phyloP scores from a whole-genome alignment of 2,113 vertebrate genomes.

The Pedetes capensis region DNA sequence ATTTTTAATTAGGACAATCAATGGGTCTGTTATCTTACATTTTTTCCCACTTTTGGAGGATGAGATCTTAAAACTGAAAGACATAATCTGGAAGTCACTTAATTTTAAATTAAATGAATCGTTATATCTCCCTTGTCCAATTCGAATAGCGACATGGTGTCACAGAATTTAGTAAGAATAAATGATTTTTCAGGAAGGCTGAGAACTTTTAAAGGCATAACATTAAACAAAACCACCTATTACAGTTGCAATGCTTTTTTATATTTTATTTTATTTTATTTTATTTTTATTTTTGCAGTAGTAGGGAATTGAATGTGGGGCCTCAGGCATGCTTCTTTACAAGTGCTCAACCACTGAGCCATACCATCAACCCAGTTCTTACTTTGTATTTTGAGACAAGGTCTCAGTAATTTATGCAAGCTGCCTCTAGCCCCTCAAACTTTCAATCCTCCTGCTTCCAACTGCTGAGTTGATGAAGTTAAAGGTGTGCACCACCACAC shows the following conservation, averaged over 20 bases:
- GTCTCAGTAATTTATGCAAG: too few species aligned
- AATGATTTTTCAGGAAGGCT: background rate
- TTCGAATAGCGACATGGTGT: background rate
- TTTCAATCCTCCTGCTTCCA: too few species aligned
- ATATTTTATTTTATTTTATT: too few species aligned
- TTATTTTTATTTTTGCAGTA: too few species aligned
- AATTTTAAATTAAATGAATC: conserved; percentile 11
- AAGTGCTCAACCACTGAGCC: too few species aligned
- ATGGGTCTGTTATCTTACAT: background rate
- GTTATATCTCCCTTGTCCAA: background rate
- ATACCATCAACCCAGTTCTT: too few species aligned
- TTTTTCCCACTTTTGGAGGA: background rate
- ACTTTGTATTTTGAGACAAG: too few species aligned
- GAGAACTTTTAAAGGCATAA: background rate
- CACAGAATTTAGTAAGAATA: background rate
- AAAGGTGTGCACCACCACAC: too few species aligned
- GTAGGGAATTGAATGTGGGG: too few species aligned
- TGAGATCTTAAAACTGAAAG: conserved; percentile 52
- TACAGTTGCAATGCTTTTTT: background rate
- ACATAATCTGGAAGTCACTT: background rate
- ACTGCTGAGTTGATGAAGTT: too few species aligned
- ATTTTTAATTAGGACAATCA: conserved; percentile 69
- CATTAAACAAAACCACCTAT: background rate
- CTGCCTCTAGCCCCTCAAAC: too few species aligned
- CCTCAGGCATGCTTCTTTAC: too few species aligned